Conservation (phyloP, 92 coral and sea anemone genomes). For the Hydrozoanthus gracilis region DNA sequence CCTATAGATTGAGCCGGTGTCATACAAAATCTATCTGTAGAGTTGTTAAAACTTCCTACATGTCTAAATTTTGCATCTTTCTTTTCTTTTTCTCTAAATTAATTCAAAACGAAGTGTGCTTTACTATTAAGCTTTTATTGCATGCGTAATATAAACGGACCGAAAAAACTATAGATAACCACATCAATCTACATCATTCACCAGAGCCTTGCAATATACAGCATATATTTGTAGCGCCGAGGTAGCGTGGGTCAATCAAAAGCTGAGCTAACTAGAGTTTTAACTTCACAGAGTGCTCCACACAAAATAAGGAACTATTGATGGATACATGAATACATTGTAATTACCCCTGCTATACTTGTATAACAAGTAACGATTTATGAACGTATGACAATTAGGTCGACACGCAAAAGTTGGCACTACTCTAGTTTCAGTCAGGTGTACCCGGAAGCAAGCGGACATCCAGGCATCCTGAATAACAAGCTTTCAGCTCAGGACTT, state of each 20-base stretch:
- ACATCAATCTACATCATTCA: neutral
- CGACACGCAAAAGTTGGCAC: neutral
- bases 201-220: neutral
- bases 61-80: no score
- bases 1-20: no score
- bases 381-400: constrained; percentile 9
- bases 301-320: neutral
- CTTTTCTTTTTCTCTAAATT: no score
- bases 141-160: no score
- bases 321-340: constrained; percentile 18
- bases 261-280: neutral
- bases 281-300: neutral
- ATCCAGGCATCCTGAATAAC: no score
- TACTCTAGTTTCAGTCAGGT: neutral
- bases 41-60: no score
- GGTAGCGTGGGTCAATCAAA: neutral
- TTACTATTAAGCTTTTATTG: no score
- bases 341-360: constrained; percentile 8
- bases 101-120: no score
- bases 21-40: no score
- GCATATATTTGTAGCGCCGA: neutral
- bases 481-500: no score
- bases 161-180: neutral
- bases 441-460: neutral
- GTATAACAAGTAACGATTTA: constrained; percentile 19